Conservation (phyloP, 2,888 invertebrate species). For the Microctonus aethiopoides region DNA sequence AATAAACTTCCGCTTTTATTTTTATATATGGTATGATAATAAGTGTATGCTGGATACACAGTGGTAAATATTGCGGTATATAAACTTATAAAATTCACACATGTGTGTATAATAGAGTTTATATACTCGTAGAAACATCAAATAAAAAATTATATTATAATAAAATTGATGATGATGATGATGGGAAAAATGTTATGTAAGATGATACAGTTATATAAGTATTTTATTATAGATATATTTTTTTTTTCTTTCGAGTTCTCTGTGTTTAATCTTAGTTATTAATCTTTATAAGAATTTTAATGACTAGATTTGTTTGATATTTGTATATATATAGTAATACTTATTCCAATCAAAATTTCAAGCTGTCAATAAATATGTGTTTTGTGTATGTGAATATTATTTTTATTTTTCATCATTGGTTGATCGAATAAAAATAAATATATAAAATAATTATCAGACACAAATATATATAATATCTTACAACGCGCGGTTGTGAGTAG, state of each 20-base stretch:
- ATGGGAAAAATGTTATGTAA: background rate
- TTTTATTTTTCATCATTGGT: background rate
- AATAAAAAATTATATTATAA: background rate
- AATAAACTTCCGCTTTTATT: constrained; percentile 1
- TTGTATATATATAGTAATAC: background rate
- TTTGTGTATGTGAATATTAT: background rate
- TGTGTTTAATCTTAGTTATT: background rate
- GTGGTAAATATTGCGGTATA: background rate
- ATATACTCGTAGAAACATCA: background rate
- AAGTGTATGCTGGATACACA: too few relatives aligned
- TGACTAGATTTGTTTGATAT: background rate
- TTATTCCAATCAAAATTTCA: background rate
- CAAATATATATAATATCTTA: too few relatives aligned
- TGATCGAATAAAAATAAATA: background rate
- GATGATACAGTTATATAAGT: background rate
- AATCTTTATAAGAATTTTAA: background rate
- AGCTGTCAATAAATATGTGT: background rate
- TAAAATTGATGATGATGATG: background rate
- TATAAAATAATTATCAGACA: constrained; percentile 18
- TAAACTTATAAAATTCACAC: background rate
- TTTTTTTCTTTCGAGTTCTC: background rate
- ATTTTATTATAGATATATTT: background rate
- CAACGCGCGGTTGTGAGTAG: constrained; percentile 5
- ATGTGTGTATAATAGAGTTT: background rate
- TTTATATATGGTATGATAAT: background rate